phyloP scores from a whole-genome alignment of 1,140 invertebrate genomes.

The Condylostylus longicornis region DNA sequence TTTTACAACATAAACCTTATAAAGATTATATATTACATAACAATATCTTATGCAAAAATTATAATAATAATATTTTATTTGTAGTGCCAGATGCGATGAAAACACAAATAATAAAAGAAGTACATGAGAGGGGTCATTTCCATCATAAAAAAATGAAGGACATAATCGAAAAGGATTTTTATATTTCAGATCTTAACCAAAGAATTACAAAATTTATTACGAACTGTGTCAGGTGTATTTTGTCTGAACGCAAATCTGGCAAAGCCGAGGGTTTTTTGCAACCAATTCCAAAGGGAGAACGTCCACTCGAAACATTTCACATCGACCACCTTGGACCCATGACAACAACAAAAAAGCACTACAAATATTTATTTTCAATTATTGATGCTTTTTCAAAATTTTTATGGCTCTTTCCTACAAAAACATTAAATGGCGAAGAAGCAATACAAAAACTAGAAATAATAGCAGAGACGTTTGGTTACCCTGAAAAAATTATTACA shows the following conservation, averaged over 20 bases:
- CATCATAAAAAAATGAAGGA: conserved; percentile 12
- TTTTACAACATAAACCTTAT: not conserved
- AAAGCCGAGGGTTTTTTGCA: conserved; percentile 28
- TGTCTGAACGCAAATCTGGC: conserved; percentile 17
- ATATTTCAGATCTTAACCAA: conserved; percentile 19
- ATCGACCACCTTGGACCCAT: conserved; percentile 25
- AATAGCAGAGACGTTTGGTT: conserved; percentile 20
- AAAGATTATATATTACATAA: not conserved
- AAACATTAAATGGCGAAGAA: not conserved
- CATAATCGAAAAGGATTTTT: conserved; percentile 27
- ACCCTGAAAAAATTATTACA: conserved; percentile 21
- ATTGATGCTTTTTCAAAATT: conserved; percentile 33
- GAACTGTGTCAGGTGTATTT: conserved; percentile 24
- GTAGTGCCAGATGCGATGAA: conserved; percentile 14
- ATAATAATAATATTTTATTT: conserved; percentile 6
- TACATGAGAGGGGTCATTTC: conserved; percentile 10
- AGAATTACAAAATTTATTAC: conserved; percentile 20
- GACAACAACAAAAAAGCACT: conserved; percentile 22
- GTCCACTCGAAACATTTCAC: conserved; percentile 15
- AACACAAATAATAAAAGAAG: conserved; percentile 8
- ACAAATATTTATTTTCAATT: conserved; percentile 30
- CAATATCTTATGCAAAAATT: conserved; percentile 3
- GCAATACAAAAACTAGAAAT: conserved; percentile 10
- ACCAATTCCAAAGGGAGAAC: conserved; percentile 17
- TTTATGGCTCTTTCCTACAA: conserved; percentile 21